phyloP scores from a whole-genome alignment of 2,888 invertebrate species.

The Osedax fenrisi region DNA sequence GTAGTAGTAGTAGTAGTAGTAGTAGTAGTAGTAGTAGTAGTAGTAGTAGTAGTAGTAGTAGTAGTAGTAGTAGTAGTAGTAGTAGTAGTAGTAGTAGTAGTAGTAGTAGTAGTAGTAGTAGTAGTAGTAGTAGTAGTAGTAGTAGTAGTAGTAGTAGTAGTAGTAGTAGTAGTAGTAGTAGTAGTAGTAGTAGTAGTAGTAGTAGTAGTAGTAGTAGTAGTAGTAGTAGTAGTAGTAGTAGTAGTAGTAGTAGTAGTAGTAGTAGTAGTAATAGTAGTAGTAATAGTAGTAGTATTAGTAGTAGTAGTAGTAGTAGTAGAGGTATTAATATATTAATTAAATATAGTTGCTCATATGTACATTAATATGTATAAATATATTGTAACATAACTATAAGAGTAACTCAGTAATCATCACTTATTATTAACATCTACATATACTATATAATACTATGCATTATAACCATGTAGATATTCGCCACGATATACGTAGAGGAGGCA shows the following conservation, averaged over 20 bases:
- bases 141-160: conserved; percentile 23
- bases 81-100: neutral
- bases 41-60: neutral
- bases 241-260: conserved; percentile 8
- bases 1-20: neutral
- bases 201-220: neutral
- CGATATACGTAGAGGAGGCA: no score
- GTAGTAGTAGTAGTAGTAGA: neutral
- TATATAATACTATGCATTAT: no score
- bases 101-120: neutral
- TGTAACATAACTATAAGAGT: neutral
- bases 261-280: conserved; percentile 9
- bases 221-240: conserved; percentile 7
- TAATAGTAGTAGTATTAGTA: no score
- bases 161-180: conserved; percentile 17
- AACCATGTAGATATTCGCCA: no score
- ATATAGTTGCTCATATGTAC: no score
- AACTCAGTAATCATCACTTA: neutral
- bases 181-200: conserved; percentile 5
- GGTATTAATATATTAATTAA: neutral
- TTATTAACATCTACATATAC: neutral
- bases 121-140: conserved; percentile 24
- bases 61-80: neutral
- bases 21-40: neutral
- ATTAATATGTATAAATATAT: no score